Conservation (phyloP, 2,888 invertebrate species). For the Dynastes tityus region DNA sequence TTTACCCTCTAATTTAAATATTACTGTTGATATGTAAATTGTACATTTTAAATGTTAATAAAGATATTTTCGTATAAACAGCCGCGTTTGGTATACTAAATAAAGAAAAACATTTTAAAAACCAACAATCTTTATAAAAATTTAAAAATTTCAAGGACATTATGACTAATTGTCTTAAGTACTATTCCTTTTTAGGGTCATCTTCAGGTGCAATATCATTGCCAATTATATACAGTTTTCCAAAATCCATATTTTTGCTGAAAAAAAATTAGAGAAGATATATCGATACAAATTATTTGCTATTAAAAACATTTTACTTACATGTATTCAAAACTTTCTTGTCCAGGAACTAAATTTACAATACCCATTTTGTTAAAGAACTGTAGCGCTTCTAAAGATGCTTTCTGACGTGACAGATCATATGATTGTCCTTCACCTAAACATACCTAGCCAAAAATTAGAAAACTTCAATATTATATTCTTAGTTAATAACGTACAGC, state of each 20-base stretch:
- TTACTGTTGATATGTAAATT: not conserved
- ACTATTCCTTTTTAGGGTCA: constrained; percentile 8
- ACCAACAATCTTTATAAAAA: too few species aligned
- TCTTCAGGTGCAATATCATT: constrained; percentile 4
- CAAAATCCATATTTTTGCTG: constrained; percentile 31
- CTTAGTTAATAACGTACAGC: too few species aligned
- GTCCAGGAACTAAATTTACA: constrained; percentile 27
- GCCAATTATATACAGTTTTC: constrained; percentile 9
- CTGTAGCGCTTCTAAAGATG: constrained; percentile 48
- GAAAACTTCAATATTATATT: too few species aligned
- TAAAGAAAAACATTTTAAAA: too few species aligned
- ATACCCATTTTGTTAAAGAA: constrained; percentile 49
- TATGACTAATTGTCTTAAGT: too few species aligned
- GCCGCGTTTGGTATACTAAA: not conserved
- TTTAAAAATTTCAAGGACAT: too few species aligned
- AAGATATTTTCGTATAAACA: not conserved
- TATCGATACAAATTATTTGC: not conserved
- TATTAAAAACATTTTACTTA: constrained; percentile 20
- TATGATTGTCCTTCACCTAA: constrained; percentile 47
- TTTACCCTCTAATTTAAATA: not conserved
- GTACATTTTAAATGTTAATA: too few species aligned
- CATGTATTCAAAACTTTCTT: constrained; percentile 41
- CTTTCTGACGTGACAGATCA: constrained; percentile 41
- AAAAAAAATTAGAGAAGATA: not conserved
- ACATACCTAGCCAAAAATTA: constrained; percentile 37